Base-by-base conservation (phyloP, 2,113 vertebrate species). In the Sinosuthora webbiana region DNA sequence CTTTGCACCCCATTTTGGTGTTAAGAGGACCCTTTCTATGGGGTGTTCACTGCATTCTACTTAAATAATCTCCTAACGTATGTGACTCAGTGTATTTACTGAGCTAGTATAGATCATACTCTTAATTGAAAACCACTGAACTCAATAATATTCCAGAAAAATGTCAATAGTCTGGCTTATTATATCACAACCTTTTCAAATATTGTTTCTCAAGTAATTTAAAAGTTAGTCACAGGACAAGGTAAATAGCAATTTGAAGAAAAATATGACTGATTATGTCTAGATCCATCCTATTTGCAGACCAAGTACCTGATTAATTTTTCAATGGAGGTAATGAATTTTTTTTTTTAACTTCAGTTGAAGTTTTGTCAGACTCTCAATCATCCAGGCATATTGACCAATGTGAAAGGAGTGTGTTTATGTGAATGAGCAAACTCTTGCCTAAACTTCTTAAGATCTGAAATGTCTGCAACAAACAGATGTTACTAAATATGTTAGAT, bases 311-410 rank as follows among this genome's bases (percentile, higher is more conserved):
- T 82, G 62, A 94, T 18, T 68, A 79, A 91, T 92, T 89, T 92
- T 89, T 39, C 37, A 56, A 1, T 35, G 25, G 50, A 60, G 18
- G 28, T 81, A 87, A 83, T 78, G 56, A 82, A 87, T 84, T 45
- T 73, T 50, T 92, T 87, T 94, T 60, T 90, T 95, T 95, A 76
- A 81, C 17, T 95, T 92, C 71, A 83, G 28, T 74, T 87, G 73
- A 84, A 31, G 33, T 70, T 94, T 81, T 13, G 2, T 71, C 41
- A 85, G 59, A 49, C 6, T 70, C 15, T 82, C 28, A 84, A 71
- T 47, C 39, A 8, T 81, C 20, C 35, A 75, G 62, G 22, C 31
- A 92, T 92, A 81, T 79, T 79, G 87, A 56, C 31, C 15, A 37
- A 11, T 7, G 21, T 55, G 44, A 18, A 62, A 83, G 35, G 67